Evolutionary conservation across 2,888 invertebrate species (phyloP).

Genomic region (Anthophora plumipes): DNA sequence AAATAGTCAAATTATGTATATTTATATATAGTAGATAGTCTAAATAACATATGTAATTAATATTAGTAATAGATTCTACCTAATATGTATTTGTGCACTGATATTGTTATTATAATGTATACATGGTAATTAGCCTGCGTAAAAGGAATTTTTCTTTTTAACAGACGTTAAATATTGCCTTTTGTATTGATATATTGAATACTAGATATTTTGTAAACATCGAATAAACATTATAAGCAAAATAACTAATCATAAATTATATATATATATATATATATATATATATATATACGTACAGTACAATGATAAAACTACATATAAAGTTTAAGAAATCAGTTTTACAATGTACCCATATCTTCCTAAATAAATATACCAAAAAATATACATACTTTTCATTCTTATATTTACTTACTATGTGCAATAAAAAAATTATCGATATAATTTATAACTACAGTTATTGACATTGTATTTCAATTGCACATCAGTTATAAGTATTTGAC

Average conservation of each 20-base stretch:
- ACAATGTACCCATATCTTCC: background rate
- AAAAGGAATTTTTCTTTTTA: conserved; percentile 18
- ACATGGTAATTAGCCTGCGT: conserved; percentile 71
- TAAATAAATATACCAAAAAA: conserved; percentile 3
- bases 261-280: too few species aligned
- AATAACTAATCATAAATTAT: conserved; percentile 8
- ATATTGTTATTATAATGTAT: conserved; percentile 74
- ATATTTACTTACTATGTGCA: background rate
- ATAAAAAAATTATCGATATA: conserved; percentile 2
- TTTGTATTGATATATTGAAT: conserved; percentile 18
- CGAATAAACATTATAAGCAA: conserved; percentile 11
- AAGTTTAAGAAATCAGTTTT: conserved; percentile 20
- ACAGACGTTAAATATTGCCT: conserved; percentile 14
- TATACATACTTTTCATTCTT: background rate
- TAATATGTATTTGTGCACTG: conserved; percentile 31
- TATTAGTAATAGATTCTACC: conserved; percentile 43
- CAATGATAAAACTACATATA: background rate
- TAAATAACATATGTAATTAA: conserved; percentile 65
- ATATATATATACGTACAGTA: too few species aligned
- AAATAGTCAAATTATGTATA: conserved; percentile 73
- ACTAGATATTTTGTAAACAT: conserved; percentile 2
- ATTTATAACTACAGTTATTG: conserved; percentile 17
- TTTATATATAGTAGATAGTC: conserved; percentile 65
- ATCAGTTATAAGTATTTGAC: conserved; percentile 63
- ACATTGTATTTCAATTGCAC: conserved; percentile 4